Percentiles rank a stretch among this genome's conserved stretches.
Conservation (phyloP, 2,888 invertebrate genomes). For the Lottia gigantea region DNA sequence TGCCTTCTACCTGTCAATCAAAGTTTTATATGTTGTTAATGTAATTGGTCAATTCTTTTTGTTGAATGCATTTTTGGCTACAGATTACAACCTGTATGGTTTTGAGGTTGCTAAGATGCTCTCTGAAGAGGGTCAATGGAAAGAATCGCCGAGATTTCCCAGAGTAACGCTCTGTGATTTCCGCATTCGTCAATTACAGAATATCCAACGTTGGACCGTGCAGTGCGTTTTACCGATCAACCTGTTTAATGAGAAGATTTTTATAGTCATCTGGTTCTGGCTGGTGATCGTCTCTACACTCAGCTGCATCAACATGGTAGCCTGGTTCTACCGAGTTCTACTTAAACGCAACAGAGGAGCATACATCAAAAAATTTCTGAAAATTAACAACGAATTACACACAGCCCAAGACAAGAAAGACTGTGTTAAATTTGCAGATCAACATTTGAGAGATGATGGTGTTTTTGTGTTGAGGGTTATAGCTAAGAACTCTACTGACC, state of each 20-base stretch:
- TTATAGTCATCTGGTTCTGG: slow-evolving; percentile 64
- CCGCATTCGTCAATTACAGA: slow-evolving; percentile 56
- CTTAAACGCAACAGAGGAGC: slow-evolving; percentile 48
- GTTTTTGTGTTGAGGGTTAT: slow-evolving; percentile 42
- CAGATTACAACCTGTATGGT: slow-evolving; percentile 57
- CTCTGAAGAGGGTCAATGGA: slow-evolving; percentile 32
- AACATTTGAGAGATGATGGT: slow-evolving; percentile 41
- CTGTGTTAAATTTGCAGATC: slow-evolving; percentile 39
- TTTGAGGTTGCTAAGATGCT: slow-evolving; percentile 46
- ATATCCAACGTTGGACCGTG: slow-evolving; percentile 58
- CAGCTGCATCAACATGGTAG: slow-evolving; percentile 43
- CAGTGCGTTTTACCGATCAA: slow-evolving; percentile 61
- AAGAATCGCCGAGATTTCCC: slow-evolving; percentile 53
- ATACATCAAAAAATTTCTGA: slow-evolving; percentile 56
- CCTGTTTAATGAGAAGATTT: slow-evolving; percentile 61
- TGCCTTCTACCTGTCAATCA: slow-evolving; percentile 53
- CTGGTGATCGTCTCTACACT: slow-evolving; percentile 48
- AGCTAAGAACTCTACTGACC: slow-evolving; percentile 42
- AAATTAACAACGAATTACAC: slow-evolving; percentile 35
- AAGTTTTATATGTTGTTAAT: slow-evolving; percentile 53
- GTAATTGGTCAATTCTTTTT: slow-evolving; percentile 59
- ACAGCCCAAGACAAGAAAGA: slow-evolving; percentile 37
- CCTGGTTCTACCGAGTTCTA: slow-evolving; percentile 51
- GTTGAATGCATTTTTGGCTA: slow-evolving; percentile 60
- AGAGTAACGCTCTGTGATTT: slow-evolving; percentile 60